A percentile compares a stretch with the other conserved stretches of the same genome.
These are phyloP conservation scores for Euclidia mi DNA, from an alignment of 2,888 invertebrate genomes.

Conservation along the genomic window DNA sequence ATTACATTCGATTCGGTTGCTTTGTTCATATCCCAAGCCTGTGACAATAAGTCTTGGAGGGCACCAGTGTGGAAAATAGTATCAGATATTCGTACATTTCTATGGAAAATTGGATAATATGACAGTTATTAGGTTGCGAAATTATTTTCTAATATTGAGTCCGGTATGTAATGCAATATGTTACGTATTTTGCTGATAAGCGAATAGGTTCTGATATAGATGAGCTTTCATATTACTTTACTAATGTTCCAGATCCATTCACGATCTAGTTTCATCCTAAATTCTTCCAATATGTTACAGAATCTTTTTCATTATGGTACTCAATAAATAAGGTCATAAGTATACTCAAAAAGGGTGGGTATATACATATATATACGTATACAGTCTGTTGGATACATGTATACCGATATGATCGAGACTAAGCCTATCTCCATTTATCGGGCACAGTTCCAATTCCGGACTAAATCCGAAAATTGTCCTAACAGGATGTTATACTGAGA, in stretches of 20 bases:
- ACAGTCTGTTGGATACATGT: too few relatives aligned
- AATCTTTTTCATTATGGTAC: slow-evolving; percentile 2
- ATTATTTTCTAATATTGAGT: slow-evolving; percentile 47
- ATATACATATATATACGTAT: background rate
- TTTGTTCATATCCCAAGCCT: slow-evolving; percentile 82
- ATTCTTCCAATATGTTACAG: background rate
- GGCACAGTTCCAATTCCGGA: slow-evolving; percentile 8
- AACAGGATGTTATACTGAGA: background rate
- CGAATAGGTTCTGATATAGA: slow-evolving; percentile 15
- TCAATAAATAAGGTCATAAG: background rate
- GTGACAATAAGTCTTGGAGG: slow-evolving; percentile 72
- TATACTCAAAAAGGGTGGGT: background rate
- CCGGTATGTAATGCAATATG: slow-evolving; percentile 30
- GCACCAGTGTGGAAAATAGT: slow-evolving; percentile 73
- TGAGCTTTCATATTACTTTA: background rate
- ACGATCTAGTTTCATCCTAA: background rate
- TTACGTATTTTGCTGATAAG: slow-evolving; percentile 14
- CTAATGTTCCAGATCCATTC: slow-evolving; percentile 1
- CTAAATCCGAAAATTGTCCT: slow-evolving; percentile 7
- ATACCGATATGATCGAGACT: background rate
- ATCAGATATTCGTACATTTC: slow-evolving; percentile 65
- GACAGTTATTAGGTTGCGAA: slow-evolving; percentile 51
- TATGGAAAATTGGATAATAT: slow-evolving; percentile 57
- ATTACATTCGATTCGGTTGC: slow-evolving; percentile 88
- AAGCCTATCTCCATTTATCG: background rate